Conservation (phyloP, 2,797 vertebrate species). For the Tachyglossus aculeatus region DNA sequence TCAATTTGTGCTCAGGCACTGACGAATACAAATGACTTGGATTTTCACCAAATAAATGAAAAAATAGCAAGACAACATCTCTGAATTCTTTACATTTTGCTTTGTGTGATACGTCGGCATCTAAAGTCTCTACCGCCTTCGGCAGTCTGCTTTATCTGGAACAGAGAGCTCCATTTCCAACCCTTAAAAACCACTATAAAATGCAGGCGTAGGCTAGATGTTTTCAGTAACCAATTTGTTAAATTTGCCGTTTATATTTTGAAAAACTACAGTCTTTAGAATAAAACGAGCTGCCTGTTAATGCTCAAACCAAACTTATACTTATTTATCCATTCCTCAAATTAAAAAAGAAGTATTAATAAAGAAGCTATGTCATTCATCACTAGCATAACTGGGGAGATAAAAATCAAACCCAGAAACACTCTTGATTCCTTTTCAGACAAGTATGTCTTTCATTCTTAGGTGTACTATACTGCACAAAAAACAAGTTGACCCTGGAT, state of each 20-base stretch:
- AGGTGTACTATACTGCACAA: too few species aligned
- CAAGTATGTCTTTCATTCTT: too few species aligned
- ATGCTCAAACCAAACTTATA: slow-evolving; percentile 53
- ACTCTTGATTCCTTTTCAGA: too few species aligned
- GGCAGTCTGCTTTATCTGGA: slow-evolving; percentile 18
- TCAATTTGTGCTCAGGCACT: slow-evolving; percentile 24
- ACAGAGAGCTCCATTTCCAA: slow-evolving; percentile 33
- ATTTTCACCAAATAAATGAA: slow-evolving; percentile 53
- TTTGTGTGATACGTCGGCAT: slow-evolving; percentile 10
- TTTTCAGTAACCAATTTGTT: slow-evolving; percentile 13
- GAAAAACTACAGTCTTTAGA: slow-evolving; percentile 53
- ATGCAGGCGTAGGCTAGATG: slow-evolving; percentile 34
- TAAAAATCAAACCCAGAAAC: too few species aligned
- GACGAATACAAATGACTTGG: slow-evolving; percentile 58
- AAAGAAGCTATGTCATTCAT: too few species aligned
- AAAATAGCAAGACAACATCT: slow-evolving; percentile 24
- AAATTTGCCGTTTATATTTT: slow-evolving; percentile 15
- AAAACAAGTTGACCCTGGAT: too few species aligned
- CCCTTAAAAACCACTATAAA: slow-evolving; percentile 27
- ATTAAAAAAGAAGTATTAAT: slow-evolving; percentile 58
- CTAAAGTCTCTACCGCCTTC: slow-evolving; percentile 10
- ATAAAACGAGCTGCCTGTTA: slow-evolving; percentile 54
- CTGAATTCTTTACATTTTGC: neutral
- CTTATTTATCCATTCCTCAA: slow-evolving; percentile 6
- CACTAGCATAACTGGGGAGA: too few species aligned